Conservation (phyloP, 2,113 vertebrate species). For the Ciconia stormi region DNA sequence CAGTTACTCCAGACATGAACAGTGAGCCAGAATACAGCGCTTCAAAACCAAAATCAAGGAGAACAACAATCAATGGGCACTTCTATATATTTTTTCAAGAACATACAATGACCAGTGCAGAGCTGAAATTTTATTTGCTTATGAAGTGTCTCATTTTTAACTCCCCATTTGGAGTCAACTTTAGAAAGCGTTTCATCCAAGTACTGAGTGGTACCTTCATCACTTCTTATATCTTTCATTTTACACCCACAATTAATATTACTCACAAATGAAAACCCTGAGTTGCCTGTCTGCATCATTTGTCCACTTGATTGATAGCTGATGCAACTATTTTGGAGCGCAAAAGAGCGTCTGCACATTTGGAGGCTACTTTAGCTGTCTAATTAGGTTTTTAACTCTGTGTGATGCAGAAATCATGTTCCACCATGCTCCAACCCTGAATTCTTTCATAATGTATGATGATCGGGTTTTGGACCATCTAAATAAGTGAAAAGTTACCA, state of each 20-base stretch:
- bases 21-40: neutral
- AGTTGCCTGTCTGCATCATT: constrained; percentile 1
- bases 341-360: neutral
- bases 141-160: neutral
- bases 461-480: neutral
- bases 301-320: constrained; percentile 30
- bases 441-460: neutral
- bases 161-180: neutral
- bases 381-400: constrained; percentile 9
- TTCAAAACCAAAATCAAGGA: constrained; percentile 1
- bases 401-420: neutral
- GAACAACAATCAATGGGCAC: neutral
- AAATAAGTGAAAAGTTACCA: neutral
- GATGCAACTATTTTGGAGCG: neutral
- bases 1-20: neutral
- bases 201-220: constrained; percentile 36
- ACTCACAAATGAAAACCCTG: constrained; percentile 28
- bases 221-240: constrained; percentile 36
- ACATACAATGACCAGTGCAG: neutral
- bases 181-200: neutral
- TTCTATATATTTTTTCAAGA: neutral
- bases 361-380: neutral
- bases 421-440: neutral
- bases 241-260: constrained; percentile 53
- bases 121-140: neutral